A percentile compares a stretch with the other conserved stretches of the same genome.
phyloP scores from a whole-genome alignment of 2,888 invertebrate species.

The Stictocephala bisonia region DNA sequence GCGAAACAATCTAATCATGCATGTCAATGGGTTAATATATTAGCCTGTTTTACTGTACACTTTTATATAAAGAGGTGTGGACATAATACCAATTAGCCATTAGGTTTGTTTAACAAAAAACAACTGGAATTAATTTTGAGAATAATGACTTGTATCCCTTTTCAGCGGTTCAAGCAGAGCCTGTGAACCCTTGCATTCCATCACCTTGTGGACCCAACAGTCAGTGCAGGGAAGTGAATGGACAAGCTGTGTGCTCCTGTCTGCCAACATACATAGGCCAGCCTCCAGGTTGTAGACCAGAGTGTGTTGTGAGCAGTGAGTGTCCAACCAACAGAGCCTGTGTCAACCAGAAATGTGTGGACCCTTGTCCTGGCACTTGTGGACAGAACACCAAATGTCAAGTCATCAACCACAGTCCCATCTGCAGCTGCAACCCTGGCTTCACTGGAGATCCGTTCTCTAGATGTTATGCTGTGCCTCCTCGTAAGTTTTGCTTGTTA shows the following conservation, averaged over 20 bases:
- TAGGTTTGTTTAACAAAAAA: no score
- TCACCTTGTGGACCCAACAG: slow-evolving; percentile 79
- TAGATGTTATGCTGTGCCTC: slow-evolving; percentile 63
- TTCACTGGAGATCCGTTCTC: slow-evolving; percentile 69
- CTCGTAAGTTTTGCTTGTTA: slow-evolving; percentile 51
- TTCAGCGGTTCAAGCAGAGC: slow-evolving; percentile 57
- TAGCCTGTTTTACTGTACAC: no score
- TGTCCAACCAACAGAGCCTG: slow-evolving; percentile 73
- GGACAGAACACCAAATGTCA: slow-evolving; percentile 69
- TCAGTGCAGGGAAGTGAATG: slow-evolving; percentile 73
- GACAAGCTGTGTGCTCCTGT: slow-evolving; percentile 76
- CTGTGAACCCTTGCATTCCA: slow-evolving; percentile 71
- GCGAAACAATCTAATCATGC: no score
- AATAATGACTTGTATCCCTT: no score
- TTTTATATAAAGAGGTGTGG: no score
- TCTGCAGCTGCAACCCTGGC: slow-evolving; percentile 68
- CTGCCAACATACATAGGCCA: slow-evolving; percentile 75
- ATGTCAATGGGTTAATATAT: no score
- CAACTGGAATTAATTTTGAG: no score
- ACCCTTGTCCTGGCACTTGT: slow-evolving; percentile 74
- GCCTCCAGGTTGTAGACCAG: slow-evolving; percentile 77
- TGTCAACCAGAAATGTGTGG: slow-evolving; percentile 72
- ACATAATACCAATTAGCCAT: no score
- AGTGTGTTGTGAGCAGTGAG: slow-evolving; percentile 74
- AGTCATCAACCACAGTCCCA: slow-evolving; percentile 70